phyloP scores from a whole-genome alignment of 1,140 invertebrate species.

The Ridgeia piscesae region DNA sequence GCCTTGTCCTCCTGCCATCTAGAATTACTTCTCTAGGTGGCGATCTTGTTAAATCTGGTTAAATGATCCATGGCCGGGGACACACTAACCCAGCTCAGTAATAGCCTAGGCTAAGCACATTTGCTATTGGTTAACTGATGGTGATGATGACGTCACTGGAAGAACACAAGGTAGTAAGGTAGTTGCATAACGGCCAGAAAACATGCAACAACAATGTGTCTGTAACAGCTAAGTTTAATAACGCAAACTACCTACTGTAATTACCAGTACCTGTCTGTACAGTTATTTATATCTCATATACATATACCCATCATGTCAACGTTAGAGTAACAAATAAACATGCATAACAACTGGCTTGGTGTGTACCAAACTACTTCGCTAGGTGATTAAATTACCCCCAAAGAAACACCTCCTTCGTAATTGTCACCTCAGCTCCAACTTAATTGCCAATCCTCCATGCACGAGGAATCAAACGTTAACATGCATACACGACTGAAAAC shows the following conservation, averaged over 20 bases:
- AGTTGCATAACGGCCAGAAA: not conserved
- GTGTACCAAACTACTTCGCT: not conserved
- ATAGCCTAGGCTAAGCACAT: too few relatives aligned
- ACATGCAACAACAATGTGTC: not conserved
- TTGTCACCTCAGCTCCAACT: not conserved
- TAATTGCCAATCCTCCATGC: not conserved
- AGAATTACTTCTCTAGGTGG: too few relatives aligned
- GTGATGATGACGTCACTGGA: too few relatives aligned
- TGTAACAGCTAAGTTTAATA: constrained; percentile 1
- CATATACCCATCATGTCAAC: not conserved
- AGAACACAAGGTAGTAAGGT: too few relatives aligned
- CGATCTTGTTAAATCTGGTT: too few relatives aligned
- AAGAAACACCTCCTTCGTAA: not conserved
- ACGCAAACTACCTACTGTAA: not conserved
- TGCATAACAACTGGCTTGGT: not conserved
- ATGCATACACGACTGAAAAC: not conserved
- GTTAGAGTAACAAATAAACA: not conserved
- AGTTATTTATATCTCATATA: not conserved
- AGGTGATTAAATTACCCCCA: not conserved
- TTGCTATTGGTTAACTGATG: too few relatives aligned
- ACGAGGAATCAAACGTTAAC: not conserved
- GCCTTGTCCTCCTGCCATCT: too few relatives aligned
- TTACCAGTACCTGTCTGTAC: not conserved
- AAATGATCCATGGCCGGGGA: too few relatives aligned
- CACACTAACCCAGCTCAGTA: too few relatives aligned